phyloP scores from a whole-genome alignment of 2,797 vertebrate species.

The Sebastes oblongus region DNA sequence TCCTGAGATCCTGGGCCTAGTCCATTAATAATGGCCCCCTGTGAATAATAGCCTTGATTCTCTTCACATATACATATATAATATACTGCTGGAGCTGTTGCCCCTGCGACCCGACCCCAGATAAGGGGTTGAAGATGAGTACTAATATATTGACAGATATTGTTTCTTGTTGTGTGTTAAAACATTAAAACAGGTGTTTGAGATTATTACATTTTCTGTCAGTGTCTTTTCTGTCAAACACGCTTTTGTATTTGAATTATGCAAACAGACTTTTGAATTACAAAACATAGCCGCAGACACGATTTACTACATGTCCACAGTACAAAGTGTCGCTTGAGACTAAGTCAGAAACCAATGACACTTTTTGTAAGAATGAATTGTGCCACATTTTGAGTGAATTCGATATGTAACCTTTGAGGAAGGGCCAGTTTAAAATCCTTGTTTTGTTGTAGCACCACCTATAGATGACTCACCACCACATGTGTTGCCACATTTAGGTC shows the following conservation, averaged over 20 bases:
- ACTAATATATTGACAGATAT: neutral
- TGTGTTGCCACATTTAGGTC: conserved; percentile 2
- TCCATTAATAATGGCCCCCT: neutral
- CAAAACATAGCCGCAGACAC: neutral
- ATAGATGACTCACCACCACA: conserved; percentile 13
- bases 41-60: neutral
- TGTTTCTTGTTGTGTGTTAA: conserved; percentile 3
- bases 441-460: neutral
- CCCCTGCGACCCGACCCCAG: too few relatives aligned
- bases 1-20: neutral
- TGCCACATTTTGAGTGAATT: neutral
- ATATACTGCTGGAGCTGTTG: too few relatives aligned
- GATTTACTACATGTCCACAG: neutral
- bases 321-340: neutral
- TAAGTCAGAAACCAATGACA: neutral
- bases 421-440: neutral
- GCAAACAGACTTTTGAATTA: neutral
- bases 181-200: neutral
- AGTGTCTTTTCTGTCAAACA: neutral
- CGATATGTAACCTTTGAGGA: neutral
- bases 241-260: neutral
- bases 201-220: neutral
- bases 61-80: neutral
- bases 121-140: too few relatives aligned
- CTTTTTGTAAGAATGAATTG: neutral